Base-by-base conservation (phyloP, 1,140 invertebrate genomes). In the Eumeta japonica region DNA sequence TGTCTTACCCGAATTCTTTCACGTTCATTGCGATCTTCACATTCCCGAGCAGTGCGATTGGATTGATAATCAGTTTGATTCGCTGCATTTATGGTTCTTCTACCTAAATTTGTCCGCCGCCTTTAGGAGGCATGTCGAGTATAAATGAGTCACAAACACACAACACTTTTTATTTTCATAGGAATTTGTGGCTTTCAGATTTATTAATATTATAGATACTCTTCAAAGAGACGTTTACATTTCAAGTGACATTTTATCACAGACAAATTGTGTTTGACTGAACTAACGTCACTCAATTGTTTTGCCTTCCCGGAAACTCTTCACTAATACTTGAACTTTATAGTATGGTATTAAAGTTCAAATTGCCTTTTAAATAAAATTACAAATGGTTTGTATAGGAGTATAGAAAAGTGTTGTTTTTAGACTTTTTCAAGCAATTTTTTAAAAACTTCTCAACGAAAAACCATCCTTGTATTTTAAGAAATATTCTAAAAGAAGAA, bases 391-490 rank as follows among this genome's bases (percentile, higher is more conserved):
- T 36, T 36, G 34, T 36, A 36, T 36, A 16, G 18, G 34, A 36
- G 16, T 30, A 37, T 28, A 37, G 24, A 30, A 33, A 37, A 37
- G 35, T 19, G 36, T 28, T 32, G 20, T 37, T 32, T 37, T 33
- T 33, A 30, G 19, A 28, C 16, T 36, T 36, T 36, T 36, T 36
- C 34, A 16, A 13, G 34, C 34, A 36, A 36, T 36, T 15, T 18
- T 19, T 36, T 19, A 24, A 37, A 33, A 34, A 13, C 12, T 33
- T 37, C 36, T 37, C 36, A 11, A 20, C 36, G 34, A 19, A 18
- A 19, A 18, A 35, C 34, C 16, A 35, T 35, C 34, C 34, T 35
- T 14, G 34, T 12, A 15, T 16, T 35, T 35, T 16, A 35, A 35
- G 2, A 16, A 35, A 35, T 24, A 35, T 35, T 35, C n/a, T 35